Evolutionary conservation across 2,888 invertebrate species (phyloP), one percentile per base, ranked within the genome.

Genomic region (Mesochorus sp.): DNA sequence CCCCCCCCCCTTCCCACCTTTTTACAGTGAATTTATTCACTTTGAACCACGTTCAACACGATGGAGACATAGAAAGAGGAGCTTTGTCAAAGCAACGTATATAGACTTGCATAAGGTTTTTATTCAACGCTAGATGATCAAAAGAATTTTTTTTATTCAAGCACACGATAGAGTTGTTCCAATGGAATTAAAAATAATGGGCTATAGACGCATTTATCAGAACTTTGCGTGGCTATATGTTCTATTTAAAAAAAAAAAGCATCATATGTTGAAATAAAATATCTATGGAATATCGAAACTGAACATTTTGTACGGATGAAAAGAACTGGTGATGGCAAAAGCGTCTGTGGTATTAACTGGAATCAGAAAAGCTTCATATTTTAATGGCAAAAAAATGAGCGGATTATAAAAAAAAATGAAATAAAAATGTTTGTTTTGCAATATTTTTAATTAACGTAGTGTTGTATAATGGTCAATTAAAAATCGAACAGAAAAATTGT

Each of bases 141-240:
- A 74, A 74, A 66, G 74, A 67, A 59, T 61, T 61, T 74, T n/a
- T n/a, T 74, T 74, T 74, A 55, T 64, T 19, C 24, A 1, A 12
- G 19, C 21, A 42, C 44, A 8, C 37, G 26, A 28, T 26, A 14
- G 31, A 31, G 19, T 26, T 59, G 24, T 6, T 3, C 8, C 44
- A 19, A 8, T 4, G 5, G n/a, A n/a, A n/a, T n/a, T n/a, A n/a
- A n/a, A 44, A 44, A 44, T 6, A 44, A 19, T 17, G 17, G 44
- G 8, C 2, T 8, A 8, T 1, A 19, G 19, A 44, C 19, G 44
- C 5, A 17, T 19, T 19, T 14, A 5, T 44, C 6, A 44, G 19
- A 44, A 19, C n/a, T n/a, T n/a, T 44, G 17, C 19, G 44, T 4
- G 19, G 19, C 10, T 44, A n/a, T n/a, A 17, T 19, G 44, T 19